Conservation (phyloP, 2,888 invertebrate species). For the Atherix ibis region DNA sequence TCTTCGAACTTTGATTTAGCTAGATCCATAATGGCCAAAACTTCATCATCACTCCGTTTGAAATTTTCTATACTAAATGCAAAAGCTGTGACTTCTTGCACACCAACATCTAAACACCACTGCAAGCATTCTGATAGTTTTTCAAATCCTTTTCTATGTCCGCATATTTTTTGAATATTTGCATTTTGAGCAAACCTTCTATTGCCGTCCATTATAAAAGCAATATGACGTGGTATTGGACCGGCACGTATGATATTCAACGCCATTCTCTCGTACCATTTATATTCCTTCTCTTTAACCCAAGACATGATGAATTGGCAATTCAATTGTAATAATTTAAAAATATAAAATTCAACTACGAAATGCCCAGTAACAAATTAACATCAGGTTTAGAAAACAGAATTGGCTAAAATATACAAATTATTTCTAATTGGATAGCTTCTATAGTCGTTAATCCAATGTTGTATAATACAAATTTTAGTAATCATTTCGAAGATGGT, state of each 20-base stretch:
- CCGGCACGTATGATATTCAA: slow-evolving; percentile 63
- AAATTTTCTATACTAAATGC: slow-evolving; percentile 99
- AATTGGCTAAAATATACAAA: no score
- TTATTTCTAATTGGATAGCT: no score
- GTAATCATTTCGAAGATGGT: no score
- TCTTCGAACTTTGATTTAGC: slow-evolving; percentile 72
- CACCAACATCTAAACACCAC: slow-evolving; percentile 77
- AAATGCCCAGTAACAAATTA: no score
- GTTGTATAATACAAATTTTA: no score
- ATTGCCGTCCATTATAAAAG: slow-evolving; percentile 99
- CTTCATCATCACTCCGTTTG: slow-evolving; percentile 79
- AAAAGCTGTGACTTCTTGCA: slow-evolving; percentile 92
- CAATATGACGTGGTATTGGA: slow-evolving; percentile 77
- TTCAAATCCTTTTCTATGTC: slow-evolving; percentile 72
- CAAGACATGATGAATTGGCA: no score
- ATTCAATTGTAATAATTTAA: no score
- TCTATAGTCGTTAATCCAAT: no score
- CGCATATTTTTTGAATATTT: slow-evolving; percentile 55
- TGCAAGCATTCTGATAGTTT: slow-evolving; percentile 64
- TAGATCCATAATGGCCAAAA: slow-evolving; percentile 72
- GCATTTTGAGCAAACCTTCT: slow-evolving; percentile 76
- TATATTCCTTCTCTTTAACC: slow-evolving; percentile 59
- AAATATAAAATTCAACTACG: no score
- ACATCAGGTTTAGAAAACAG: no score
- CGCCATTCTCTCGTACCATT: slow-evolving; percentile 60